phyloP scores from a whole-genome alignment of 2,888 invertebrate genomes.

The Hyposoter didymator region DNA sequence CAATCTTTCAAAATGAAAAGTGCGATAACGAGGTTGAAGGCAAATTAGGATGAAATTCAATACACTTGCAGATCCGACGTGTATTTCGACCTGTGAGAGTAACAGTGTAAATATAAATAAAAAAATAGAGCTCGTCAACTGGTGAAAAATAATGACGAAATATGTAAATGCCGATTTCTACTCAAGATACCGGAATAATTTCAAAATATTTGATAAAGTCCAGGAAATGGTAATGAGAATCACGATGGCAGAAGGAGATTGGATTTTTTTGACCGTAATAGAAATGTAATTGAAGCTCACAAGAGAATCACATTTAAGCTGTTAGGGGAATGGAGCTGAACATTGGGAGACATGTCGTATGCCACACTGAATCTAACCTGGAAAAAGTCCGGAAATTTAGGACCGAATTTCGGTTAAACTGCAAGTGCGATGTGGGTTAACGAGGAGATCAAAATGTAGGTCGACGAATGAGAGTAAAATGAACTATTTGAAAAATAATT shows the following conservation, averaged over 20 bases:
- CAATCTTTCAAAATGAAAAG: constrained; percentile 4
- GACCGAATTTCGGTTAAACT: neutral
- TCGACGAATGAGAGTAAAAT: neutral
- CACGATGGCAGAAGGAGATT: neutral
- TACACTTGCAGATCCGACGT: neutral
- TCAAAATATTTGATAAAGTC: neutral
- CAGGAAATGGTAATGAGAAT: neutral
- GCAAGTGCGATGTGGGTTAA: neutral
- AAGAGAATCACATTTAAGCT: neutral
- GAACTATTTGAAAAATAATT: neutral
- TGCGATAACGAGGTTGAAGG: neutral
- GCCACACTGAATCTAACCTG: neutral
- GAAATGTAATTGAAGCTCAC: neutral
- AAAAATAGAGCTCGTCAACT: neutral
- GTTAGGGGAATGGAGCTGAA: neutral
- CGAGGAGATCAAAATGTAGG: neutral
- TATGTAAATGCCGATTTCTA: neutral
- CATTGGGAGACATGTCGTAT: neutral
- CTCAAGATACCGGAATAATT: neutral
- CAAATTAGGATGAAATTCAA: neutral
- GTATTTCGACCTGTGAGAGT: neutral
- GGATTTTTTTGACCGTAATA: neutral
- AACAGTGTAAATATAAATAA: neutral
- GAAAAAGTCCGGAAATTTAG: neutral
- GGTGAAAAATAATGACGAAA: neutral